phyloP scores from a whole-genome alignment of 2,113 vertebrate species.

The Tapirus terrestris region DNA sequence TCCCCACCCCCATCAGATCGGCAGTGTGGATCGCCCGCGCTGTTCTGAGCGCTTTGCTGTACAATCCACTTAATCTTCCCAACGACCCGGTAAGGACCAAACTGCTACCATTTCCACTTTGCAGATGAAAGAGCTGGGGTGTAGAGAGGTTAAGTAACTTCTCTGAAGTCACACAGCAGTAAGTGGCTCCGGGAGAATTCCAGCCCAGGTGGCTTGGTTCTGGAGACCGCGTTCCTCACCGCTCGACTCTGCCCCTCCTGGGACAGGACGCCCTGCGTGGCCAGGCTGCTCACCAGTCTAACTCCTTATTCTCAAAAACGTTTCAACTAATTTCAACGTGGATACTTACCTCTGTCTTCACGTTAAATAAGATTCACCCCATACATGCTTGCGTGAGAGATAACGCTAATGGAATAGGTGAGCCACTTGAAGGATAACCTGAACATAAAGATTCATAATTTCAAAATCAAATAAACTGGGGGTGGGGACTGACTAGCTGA shows the following conservation, averaged over 20 bases:
- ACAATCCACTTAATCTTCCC: background rate
- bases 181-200: background rate
- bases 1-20: background rate
- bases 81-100: rapidly evolving
- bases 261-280: background rate
- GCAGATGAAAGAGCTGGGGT: background rate
- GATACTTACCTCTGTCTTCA: background rate
- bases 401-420: background rate
- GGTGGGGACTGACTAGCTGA: background rate
- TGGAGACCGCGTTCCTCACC: background rate
- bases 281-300: background rate
- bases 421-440: background rate
- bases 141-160: background rate
- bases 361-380: background rate
- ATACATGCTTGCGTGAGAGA: background rate
- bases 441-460: slow-evolving; percentile 28
- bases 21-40: background rate
- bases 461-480: slow-evolving; percentile 10
- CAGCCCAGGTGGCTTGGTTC: background rate
- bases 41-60: background rate
- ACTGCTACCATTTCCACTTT: background rate
- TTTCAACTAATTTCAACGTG: background rate
- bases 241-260: background rate
- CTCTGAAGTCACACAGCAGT: background rate
- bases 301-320: background rate